Percentiles rank a stretch among this genome's conserved stretches.
Conservation (phyloP, 2,797 vertebrate species). For the Denticeps clupeoides region DNA sequence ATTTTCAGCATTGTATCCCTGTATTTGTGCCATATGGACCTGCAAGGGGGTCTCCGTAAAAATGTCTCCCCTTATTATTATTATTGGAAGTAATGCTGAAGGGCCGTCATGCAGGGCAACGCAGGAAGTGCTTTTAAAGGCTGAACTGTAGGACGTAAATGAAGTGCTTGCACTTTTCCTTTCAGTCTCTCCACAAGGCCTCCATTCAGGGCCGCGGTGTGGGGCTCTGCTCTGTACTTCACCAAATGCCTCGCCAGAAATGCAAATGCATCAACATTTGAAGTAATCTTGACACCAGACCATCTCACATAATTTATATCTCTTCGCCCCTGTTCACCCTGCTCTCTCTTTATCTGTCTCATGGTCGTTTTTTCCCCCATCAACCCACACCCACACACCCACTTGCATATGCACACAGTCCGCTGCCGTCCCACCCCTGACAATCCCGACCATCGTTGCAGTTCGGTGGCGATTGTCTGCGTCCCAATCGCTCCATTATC, state of each 20-base stretch:
- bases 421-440: conserved; percentile 15
- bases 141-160: neutral
- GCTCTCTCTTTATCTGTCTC: no score
- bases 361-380: neutral
- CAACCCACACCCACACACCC: conserved; percentile 7
- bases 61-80: no score
- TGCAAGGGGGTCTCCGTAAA: no score
- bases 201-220: neutral
- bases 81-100: no score
- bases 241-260: neutral
- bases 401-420: conserved; percentile 11
- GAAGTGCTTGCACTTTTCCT: neutral
- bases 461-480: conserved; percentile 25
- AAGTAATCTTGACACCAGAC: neutral
- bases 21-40: no score
- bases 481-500: conserved; percentile 14
- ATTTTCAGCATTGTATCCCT: no score
- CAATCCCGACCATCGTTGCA: conserved; percentile 15
- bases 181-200: neutral
- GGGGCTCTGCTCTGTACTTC: neutral
- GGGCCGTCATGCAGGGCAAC: no score
- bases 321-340: no score
- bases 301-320: neutral
- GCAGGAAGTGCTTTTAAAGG: no score
- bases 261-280: neutral